phyloP scores from a whole-genome alignment of 2,797 vertebrate species.

The Tadarida brasiliensis region DNA sequence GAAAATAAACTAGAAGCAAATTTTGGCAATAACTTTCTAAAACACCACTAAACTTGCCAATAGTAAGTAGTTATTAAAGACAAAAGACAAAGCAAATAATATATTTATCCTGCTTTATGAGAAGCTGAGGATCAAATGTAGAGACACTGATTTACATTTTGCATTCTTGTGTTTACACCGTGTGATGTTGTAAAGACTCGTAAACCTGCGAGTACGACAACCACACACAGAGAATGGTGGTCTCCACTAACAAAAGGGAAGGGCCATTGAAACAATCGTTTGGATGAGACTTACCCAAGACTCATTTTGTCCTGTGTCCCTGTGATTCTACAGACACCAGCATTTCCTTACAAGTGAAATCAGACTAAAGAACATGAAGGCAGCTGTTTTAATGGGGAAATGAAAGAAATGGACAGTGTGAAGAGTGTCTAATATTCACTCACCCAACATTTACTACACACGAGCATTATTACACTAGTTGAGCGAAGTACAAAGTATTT shows the following conservation, averaged over 20 bases:
- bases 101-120: not conserved
- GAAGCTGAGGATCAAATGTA: not conserved
- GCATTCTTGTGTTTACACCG: not conserved
- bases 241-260: not conserved
- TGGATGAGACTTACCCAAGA: not conserved
- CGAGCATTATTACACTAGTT: not conserved
- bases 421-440: not conserved
- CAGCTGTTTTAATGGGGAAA: not conserved
- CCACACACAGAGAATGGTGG: not conserved
- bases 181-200: not conserved
- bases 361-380: not conserved
- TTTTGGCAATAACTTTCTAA: not conserved
- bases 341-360: not conserved
- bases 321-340: not conserved
- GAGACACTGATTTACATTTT: not conserved
- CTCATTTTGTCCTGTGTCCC: not conserved
- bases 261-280: not conserved
- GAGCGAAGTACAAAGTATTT: not conserved
- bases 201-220: not conserved
- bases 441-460: not conserved
- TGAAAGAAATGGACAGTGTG: not conserved
- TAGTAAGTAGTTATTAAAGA: constrained; percentile 28
- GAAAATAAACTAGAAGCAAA: constrained; percentile 31
- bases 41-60: constrained; percentile 4
- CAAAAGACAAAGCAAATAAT: not conserved